phyloP scores from a whole-genome alignment of 92 coral and sea anemone genomes.

The Pocillopora grandis region DNA sequence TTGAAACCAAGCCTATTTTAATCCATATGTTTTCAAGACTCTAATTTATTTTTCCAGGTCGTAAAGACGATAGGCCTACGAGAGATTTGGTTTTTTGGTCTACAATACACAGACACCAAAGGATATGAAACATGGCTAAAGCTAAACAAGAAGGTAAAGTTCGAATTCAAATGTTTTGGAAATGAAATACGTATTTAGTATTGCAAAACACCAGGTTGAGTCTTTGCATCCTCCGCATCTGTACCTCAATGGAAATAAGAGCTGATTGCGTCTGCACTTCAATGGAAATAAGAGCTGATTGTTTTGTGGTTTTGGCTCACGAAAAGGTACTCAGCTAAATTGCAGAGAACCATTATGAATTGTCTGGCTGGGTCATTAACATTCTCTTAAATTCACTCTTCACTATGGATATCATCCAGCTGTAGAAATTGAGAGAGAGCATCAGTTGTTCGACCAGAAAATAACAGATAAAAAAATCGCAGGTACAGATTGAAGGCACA shows the following conservation, averaged over 20 bases:
- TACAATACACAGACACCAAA: slow-evolving; percentile 77
- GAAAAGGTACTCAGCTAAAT: background rate
- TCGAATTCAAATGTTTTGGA: background rate
- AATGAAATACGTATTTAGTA: background rate
- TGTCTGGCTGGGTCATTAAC: background rate
- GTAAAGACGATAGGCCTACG: slow-evolving; percentile 94
- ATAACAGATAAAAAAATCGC: background rate
- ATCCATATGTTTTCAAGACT: background rate
- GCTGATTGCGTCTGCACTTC: background rate
- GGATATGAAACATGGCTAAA: slow-evolving; percentile 85
- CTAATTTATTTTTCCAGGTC: slow-evolving; percentile 53
- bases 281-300: background rate
- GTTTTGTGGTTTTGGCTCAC: background rate
- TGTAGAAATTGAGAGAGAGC: background rate
- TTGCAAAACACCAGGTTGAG: background rate
- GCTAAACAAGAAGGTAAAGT: slow-evolving; percentile 82
- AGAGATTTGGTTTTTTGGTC: slow-evolving; percentile 95
- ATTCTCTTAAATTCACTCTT: background rate
- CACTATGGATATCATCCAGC: background rate
- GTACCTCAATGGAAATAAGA: background rate
- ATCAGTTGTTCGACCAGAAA: background rate
- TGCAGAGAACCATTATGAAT: background rate
- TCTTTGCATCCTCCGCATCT: background rate
- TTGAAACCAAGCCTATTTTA: background rate
- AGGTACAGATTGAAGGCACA: background rate